Evolutionary conservation across 2,888 invertebrate species (phyloP).

Genomic region (Poecilobothrus nobilitatus): DNA sequence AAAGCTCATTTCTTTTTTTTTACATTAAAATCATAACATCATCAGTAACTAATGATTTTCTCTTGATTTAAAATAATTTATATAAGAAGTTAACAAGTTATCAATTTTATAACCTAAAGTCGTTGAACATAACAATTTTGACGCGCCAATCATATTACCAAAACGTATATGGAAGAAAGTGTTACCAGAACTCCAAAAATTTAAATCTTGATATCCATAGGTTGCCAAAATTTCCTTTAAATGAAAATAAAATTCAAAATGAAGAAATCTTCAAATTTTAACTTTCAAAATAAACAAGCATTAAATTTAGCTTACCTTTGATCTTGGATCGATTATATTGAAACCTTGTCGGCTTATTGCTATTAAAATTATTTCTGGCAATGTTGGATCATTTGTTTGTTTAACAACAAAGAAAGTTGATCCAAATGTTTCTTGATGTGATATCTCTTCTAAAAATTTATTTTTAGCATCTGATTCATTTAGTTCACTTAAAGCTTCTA

Average conservation of each 20-base stretch:
- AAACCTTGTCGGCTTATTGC: conserved; percentile 89
- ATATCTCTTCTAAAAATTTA: conserved; percentile 58
- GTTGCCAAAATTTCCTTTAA: conserved; percentile 69
- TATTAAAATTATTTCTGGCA: conserved; percentile 77
- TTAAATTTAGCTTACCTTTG: conserved; percentile 56
- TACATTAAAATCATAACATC: too few relatives aligned
- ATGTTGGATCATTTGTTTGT: conserved; percentile 78
- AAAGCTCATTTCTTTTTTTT: too few relatives aligned
- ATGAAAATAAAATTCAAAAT: conserved; percentile 20
- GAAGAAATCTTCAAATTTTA: not conserved
- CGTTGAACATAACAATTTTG: conserved; percentile 83
- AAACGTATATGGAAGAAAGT: conserved; percentile 92
- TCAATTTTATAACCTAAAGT: conserved; percentile 94
- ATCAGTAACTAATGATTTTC: not conserved
- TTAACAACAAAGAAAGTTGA: conserved; percentile 93
- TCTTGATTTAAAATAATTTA: conserved; percentile 44
- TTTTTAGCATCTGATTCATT: conserved; percentile 68
- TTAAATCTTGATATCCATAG: conserved; percentile 79
- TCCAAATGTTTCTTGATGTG: conserved; percentile 73
- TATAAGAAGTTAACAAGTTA: conserved; percentile 88
- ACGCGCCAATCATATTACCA: conserved; percentile 86
- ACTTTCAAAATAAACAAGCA: too few relatives aligned
- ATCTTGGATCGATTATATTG: conserved; percentile 77
- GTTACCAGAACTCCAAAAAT: conserved; percentile 93
- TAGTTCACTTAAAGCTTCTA: conserved; percentile 48